Base-by-base conservation (phyloP, 2,888 invertebrate genomes). In the Limnephilus auricula region DNA sequence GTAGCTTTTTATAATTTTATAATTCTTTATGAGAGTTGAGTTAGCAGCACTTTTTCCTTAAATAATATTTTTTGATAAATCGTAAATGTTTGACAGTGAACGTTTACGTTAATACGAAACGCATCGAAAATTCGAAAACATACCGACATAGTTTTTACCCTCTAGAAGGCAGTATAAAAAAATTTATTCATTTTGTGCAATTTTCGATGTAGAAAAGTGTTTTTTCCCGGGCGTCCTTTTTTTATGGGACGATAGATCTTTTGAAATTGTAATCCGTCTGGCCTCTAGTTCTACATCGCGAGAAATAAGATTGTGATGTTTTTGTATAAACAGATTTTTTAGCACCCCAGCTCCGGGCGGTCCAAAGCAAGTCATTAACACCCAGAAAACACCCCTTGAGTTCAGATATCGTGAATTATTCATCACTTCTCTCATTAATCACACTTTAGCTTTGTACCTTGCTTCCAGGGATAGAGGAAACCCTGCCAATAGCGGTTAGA, bases 361-460 rank as follows among this genome's bases (percentile, higher is more conserved):
- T 65, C 84, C 65, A n/a, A 30, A 86, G 86, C 45, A 32, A 86
- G 86, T 86, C 86, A 86, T 86, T 86, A 86, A 86, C 65, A 65
- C 32, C 13, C 10, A 30, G 31, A 86, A 50, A 86, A 86, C 50
- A 50, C 50, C 86, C 34, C 65, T 32, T 86, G 31, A 32, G 37
- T 32, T 84, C n/a, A 31, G 32, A 34, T 32, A 86, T 86, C 50
- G 25, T 86, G 86, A 86, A 86, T 86, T 65, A 86, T 86, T 86
- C 86, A 86, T 50, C 86, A 86, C 86, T 50, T 50, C 65, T 65
- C 86, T 86, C 86, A 86, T 86, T 86, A 86, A 86, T 86, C 86
- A 86, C 86, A 45, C 65, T 86, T 86, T 34, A n/a, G 86, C 65
- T 50, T n/a, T 31, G 86, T 65, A 25, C 65, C 25, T 86, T 30